A percentile compares a stretch with the other conserved stretches of the same genome.
Evolutionary conservation across 2,797 vertebrate species (phyloP).

Genomic region (Catostomus latipinnis): DNA sequence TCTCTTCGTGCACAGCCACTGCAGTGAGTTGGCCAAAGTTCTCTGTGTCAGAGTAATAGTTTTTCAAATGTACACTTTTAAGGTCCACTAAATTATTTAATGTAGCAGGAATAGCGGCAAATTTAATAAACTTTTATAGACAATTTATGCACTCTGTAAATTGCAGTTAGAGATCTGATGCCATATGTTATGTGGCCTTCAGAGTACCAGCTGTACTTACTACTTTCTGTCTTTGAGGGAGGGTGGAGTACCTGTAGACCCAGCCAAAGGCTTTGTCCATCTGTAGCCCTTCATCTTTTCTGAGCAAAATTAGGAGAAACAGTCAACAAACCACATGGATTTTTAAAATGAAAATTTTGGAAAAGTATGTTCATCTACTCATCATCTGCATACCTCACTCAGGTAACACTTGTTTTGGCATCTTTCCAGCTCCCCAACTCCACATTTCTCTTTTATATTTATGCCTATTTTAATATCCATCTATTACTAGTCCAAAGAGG

Average conservation of each 20-base stretch:
- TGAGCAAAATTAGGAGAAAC: neutral
- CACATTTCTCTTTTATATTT: too few species aligned
- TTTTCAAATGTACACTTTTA: neutral
- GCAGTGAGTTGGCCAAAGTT: conserved; percentile 1
- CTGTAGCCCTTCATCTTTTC: neutral
- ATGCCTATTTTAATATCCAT: too few species aligned
- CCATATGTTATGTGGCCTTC: conserved; percentile 1
- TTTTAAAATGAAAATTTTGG: too few species aligned
- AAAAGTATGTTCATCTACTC: too few species aligned
- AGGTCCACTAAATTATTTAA: conserved; percentile 50
- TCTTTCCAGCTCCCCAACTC: too few species aligned
- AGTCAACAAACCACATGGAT: too few species aligned
- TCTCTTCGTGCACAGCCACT: neutral
- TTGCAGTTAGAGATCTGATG: conserved; percentile 5
- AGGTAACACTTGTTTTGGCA: too few species aligned
- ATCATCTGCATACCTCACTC: too few species aligned
- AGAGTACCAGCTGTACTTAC: neutral
- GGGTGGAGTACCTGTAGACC: neutral
- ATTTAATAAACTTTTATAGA: conserved; percentile 32
- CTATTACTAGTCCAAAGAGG: too few species aligned
- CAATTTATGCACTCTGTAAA: conserved; percentile 8
- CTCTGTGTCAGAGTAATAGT: too few species aligned
- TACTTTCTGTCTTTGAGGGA: neutral
- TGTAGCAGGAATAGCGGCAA: conserved; percentile 32
- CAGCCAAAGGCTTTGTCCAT: conserved; percentile 5